These are phyloP conservation scores for Aurelia aurita DNA, from an alignment of 30 jellyfish, hydroid and myxozoan genomes.

Conservation along the genomic window DNA sequence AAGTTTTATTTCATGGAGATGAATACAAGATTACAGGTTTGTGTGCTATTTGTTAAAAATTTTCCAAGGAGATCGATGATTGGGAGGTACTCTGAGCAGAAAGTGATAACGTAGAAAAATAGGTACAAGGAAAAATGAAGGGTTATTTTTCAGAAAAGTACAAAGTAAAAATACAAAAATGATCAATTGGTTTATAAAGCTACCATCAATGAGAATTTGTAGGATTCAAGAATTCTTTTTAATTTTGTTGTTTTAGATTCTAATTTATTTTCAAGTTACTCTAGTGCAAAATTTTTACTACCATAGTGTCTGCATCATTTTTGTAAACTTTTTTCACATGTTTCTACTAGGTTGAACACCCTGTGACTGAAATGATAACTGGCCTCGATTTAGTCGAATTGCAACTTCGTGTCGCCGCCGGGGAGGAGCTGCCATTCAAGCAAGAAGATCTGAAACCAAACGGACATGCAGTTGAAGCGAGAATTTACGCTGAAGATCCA, in stretches of 20 bases:
- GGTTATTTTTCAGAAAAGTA: no score
- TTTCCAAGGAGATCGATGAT: background rate
- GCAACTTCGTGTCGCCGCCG: constrained; percentile 94
- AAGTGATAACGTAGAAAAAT: no score
- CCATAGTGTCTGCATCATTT: no score
- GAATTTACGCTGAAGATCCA: constrained; percentile 98
- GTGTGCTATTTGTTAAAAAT: background rate
- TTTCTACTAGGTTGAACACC: constrained; percentile 86
- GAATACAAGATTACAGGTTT: constrained; percentile 95
- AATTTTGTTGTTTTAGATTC: no score
- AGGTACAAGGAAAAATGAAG: no score
- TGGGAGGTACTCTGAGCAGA: no score
- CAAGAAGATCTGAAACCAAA: constrained; percentile 79
- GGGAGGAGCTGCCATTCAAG: constrained; percentile 83
- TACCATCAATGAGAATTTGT: no score
- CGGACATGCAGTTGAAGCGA: constrained; percentile 94
- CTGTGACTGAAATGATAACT: constrained; percentile 94
- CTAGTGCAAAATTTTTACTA: no score
- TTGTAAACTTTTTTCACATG: no score
- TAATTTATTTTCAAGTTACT: background rate
- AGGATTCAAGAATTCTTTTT: no score
- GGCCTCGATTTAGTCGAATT: constrained; percentile 92
- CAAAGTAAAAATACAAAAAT: no score
- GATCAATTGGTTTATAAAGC: no score
- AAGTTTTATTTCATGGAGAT: constrained; percentile 93